phyloP scores from a whole-genome alignment of 2,888 invertebrate genomes.

The Gandaritis pyraliata region DNA sequence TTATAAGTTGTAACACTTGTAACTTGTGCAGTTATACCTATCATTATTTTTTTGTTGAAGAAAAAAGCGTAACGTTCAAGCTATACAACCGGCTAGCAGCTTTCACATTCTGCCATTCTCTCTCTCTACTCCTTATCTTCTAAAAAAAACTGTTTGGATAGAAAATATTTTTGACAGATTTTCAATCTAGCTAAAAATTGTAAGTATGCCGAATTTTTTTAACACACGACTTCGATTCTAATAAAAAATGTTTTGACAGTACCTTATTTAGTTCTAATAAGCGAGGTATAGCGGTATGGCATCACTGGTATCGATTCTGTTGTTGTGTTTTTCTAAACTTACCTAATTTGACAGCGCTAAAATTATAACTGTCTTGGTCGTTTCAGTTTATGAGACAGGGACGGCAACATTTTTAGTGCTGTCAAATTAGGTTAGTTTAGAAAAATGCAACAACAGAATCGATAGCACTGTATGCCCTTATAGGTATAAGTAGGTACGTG shows the following conservation, averaged over 20 bases:
- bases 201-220: too few relatives aligned
- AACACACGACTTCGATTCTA: not conserved
- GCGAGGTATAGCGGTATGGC: conserved; percentile 9
- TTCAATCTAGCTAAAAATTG: too few relatives aligned
- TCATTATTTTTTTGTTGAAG: conserved; percentile 6
- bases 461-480: conserved; percentile 7
- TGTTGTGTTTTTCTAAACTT: too few relatives aligned
- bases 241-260: conserved; percentile 11
- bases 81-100: not conserved
- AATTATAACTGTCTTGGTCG: too few relatives aligned
- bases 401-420: too few relatives aligned
- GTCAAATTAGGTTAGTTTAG: too few relatives aligned
- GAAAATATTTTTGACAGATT: too few relatives aligned
- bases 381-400: too few relatives aligned
- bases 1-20: not conserved
- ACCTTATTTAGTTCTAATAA: conserved; percentile 11
- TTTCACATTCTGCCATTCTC: conserved; percentile 7
- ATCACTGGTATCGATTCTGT: too few relatives aligned
- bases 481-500: not conserved
- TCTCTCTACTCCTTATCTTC: not conserved
- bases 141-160: too few relatives aligned
- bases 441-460: too few relatives aligned
- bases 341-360: too few relatives aligned
- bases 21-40: conserved; percentile 1
- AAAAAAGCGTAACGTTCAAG: not conserved